Percentiles rank a stretch among this genome's conserved stretches.
Evolutionary conservation across 1,140 invertebrate species (phyloP).

Genomic region (Globodera ellingtonae): DNA sequence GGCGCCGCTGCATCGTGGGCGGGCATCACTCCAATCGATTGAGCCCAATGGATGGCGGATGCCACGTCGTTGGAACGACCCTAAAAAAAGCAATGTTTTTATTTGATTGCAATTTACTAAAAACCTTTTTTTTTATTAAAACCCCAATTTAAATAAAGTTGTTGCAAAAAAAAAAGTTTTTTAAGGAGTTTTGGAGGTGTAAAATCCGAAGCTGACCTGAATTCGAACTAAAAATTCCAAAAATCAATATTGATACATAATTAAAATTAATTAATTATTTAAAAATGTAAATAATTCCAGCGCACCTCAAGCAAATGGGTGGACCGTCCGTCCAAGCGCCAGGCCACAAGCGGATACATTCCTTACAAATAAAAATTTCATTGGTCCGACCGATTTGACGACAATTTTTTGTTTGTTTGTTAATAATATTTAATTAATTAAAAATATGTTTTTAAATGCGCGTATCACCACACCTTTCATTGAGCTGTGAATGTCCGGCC

Average conservation of each 20-base stretch:
- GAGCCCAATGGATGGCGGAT: constrained; percentile 82
- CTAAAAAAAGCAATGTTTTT: constrained; percentile 24
- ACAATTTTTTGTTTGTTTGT: too few species aligned
- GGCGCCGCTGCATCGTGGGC: constrained; percentile 72
- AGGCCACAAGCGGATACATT: constrained; percentile 85
- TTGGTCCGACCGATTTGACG: neutral
- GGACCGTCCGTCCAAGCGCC: constrained; percentile 71
- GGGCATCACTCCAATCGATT: constrained; percentile 74
- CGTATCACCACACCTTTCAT: constrained; percentile 65
- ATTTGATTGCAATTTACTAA: too few species aligned
- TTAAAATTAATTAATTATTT: neutral
- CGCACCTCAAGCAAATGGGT: constrained; percentile 76
- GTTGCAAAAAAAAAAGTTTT: neutral
- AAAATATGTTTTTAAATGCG: constrained; percentile 27
- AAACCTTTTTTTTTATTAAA: neutral
- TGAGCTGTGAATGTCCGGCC: constrained; percentile 72
- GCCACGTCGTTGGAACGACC: constrained; percentile 84
- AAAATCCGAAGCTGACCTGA: too few species aligned
- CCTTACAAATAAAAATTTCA: constrained; percentile 62
- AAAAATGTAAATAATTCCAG: neutral
- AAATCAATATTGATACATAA: too few species aligned
- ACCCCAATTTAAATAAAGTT: too few species aligned
- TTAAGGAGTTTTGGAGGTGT: neutral
- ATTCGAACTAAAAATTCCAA: too few species aligned
- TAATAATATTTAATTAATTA: constrained; percentile 3